Evolutionary conservation across 2,797 vertebrate genomes (phyloP), one percentile per base, ranked within the genome.

Genomic region (Sarcoramphus papa): DNA sequence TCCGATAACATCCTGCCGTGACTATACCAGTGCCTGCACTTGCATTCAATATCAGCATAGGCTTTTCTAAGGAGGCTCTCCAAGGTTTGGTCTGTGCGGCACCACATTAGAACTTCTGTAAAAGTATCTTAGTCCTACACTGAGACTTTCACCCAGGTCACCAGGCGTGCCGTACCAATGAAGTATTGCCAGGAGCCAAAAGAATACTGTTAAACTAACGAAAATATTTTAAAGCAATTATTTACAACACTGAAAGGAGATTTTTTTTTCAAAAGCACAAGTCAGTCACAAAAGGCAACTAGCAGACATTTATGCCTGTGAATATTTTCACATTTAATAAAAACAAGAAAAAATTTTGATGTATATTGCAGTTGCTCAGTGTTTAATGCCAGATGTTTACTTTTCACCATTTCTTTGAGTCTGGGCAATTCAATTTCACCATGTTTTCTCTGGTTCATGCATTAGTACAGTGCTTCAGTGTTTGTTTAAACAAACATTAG

Each of bases 1-100:
- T 14, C 10, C 7, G n/a, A 1, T 12, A 57, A 48, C n/a, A 48
- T 31, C 53, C 65, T 37, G 24, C 27, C n/a, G 20, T 51, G 35
- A 22, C 14, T 4, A 5, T 0, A 12, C 4, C 0, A 41, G 20
- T 0, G 0, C 21, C 30, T 50, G n/a, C 21, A 8, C 22, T 21
- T 6, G 4, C 17, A 40, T 47, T 27, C 35, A 73, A 24, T 2
- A 13, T n/a, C 4, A 5, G 13, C 11, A 9, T 3, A 16, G 19
- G 3, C 23, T 47, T 50, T 64, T 19, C 35, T 11, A 20, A 64
- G 33, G 53, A 41, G 27, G 30, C 7, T 11, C 45, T 48, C 27
- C 35, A 37, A 57, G 28, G 27, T 48, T 45, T 31, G 31, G 31
- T 48, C 56, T 13, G 10, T 14, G 18, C 40, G 72, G 43, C 35